A percentile compares a stretch with the other conserved stretches of the same genome.
phyloP scores from a whole-genome alignment of 2,113 vertebrate genomes.

The Lethenteron camtschaticum region DNA sequence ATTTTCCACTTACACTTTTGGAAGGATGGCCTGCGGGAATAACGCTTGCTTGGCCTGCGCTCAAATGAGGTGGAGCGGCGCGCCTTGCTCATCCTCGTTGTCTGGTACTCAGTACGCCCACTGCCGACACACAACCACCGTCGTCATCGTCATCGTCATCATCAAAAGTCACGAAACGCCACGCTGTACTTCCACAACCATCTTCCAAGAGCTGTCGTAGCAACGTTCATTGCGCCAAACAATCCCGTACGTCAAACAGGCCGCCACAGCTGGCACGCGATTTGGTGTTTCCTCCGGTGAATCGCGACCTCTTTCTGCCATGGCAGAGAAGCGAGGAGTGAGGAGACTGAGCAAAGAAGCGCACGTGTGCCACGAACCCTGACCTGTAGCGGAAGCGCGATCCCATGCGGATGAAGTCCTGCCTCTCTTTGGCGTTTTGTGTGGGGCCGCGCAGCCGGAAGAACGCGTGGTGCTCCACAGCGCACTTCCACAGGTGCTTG shows the following conservation, averaged over 20 bases:
- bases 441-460: constrained; percentile 77
- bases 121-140: constrained; percentile 18
- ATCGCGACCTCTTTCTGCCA: no score
- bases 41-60: constrained; percentile 78
- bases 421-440: constrained; percentile 46
- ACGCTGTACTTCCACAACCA: not conserved
- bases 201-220: no score
- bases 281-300: no score
- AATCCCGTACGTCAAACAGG: no score
- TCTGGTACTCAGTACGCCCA: constrained; percentile 95
- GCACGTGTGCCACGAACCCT: no score
- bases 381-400: constrained; percentile 94
- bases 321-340: not conserved
- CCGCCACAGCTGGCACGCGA: no score
- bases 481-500: constrained; percentile 95
- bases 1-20: no score
- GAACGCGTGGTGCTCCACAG: constrained; percentile 89
- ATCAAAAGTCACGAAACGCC: not conserved
- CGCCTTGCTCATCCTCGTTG: constrained; percentile 84
- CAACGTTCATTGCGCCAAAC: no score
- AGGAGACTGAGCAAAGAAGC: no score
- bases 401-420: constrained; percentile 74
- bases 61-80: constrained; percentile 74
- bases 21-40: constrained; percentile 37
- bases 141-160: not conserved